These are phyloP conservation scores for Steinernema feltiae DNA, from an alignment of 1,140 invertebrate genomes.

Conservation along the genomic window DNA sequence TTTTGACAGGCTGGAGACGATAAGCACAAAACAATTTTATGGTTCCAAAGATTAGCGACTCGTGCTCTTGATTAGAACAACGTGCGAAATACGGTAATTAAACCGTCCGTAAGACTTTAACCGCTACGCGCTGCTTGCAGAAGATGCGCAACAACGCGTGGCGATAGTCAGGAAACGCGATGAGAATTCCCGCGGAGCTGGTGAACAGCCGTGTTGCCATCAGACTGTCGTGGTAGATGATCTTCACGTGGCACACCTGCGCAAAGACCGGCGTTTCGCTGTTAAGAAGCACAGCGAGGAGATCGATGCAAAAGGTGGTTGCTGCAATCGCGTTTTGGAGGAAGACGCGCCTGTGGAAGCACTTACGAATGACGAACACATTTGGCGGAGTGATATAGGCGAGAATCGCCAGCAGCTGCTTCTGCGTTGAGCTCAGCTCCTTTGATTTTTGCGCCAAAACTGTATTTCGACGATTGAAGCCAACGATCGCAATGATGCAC, in stretches of 20 bases:
- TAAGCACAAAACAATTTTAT: too few relatives aligned
- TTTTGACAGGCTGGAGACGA: too few relatives aligned
- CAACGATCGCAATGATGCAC: background rate
- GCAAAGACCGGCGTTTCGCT: background rate
- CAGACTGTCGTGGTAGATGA: background rate
- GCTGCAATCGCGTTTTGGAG: background rate
- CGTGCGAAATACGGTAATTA: too few relatives aligned
- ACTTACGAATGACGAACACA: background rate
- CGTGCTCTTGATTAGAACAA: too few relatives aligned
- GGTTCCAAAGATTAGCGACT: too few relatives aligned
- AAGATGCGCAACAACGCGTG: background rate
- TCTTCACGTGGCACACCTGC: background rate
- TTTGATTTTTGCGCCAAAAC: background rate
- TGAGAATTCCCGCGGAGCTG: background rate
- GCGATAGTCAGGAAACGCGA: background rate
- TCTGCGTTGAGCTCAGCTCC: background rate
- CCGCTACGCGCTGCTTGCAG: too few relatives aligned
- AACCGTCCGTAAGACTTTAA: too few relatives aligned
- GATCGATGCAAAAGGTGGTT: background rate
- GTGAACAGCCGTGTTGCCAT: background rate
- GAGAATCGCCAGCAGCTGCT: background rate
- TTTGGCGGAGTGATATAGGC: constrained; percentile 8
- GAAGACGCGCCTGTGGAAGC: background rate
- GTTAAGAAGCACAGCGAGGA: background rate
- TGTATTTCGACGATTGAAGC: background rate